Evolutionary conservation across 2,113 vertebrate genomes (phyloP), one percentile per base, ranked within the genome.

Genomic region (Typhlomys cinereus): DNA sequence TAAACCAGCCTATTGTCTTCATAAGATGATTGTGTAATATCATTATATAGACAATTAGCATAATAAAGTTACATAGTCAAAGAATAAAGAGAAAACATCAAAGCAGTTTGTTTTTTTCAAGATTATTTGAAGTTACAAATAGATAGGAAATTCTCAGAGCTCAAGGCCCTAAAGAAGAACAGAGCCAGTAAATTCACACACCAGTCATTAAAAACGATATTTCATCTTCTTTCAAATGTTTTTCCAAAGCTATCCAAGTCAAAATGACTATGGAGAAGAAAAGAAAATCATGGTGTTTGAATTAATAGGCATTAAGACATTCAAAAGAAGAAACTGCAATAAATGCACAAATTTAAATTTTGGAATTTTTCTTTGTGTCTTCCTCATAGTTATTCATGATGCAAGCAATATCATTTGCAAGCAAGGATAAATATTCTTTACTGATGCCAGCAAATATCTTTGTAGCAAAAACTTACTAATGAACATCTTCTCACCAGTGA

Each of bases 401-500:
- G 74, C 48, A 87, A 52, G 86, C 44, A 90, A 81, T 88, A 95
- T 85, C 57, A 80, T 88, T 92, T 92, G 90, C 79, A 95, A 93
- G 83, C 75, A 93, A 92, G 93, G 85, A 92, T 84, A 96, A 95
- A 85, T 70, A 92, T 61, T 94, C 83, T 93, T 89, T 86, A 87
- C 66, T 70, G 70, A 94, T 85, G 88, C 92, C 84, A 90, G 71
- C 44, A 95, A 95, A 88, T 50, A 92, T 92, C 70, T 94, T 87
- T 92, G 75, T 54, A 93, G 69, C 83, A 94, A 80, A 94, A 96
- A 93, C 57, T 76, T 92, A 91, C 75, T 95, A 96, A 97, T 96
- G 92, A 93, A 91, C 75, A 92, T 92, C 62, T 93, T 96, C 92
- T 91, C 95, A 93, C 79, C 90, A 96, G 93, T 86, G 34, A 78